Base-by-base conservation (phyloP, 2,113 vertebrate genomes). In the Oryzias curvinotus region DNA sequence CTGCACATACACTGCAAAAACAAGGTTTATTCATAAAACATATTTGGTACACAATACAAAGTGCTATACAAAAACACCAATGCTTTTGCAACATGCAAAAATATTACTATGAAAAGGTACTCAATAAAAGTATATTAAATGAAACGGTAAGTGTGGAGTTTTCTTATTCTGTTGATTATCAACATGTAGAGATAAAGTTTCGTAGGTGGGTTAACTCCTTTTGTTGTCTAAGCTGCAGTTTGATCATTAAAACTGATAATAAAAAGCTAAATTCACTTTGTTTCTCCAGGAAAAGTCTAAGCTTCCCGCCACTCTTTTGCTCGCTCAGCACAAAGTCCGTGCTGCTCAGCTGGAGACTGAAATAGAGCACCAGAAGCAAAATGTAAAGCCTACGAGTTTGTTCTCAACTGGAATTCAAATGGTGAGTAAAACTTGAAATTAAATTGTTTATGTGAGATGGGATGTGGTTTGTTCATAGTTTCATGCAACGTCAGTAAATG, bases 331-430 rank as follows among this genome's bases (percentile, higher is more conserved):
- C 89, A 98, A 98, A 82, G 95, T 94, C 77, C 93, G 94, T 59
- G 93, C 94, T 26, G 90, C 93, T 8, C 94, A 98, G 68, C 81
- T 98, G 83, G 97, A 97, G 91, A 94, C 90, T 51, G 90, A 96
- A 60, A 90, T 97, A 55, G 96, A 97, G 85, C 95, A 95, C 81
- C 94, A 97, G 81, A 92, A 91, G 50, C 95, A 93, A 80, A 77
- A 87, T n/a, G 85, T 93, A 80, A 98, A 97, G 89, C 91, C 96
- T 14, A 68, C 88, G 61, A 92, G 92, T 81, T 92, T 95, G 0
- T 99, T 99, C 90, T 99, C 97, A 59, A 99, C 96, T 57, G 96
- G 97, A 85, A 98, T 98, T 87, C 94, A 93, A 85, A 95, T 96
- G 93, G 97, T 98, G 90, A 95, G 93, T 80, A 57, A 25, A 42